Conservation (phyloP, 2,797 vertebrate species). For the Sarcoramphus papa region DNA sequence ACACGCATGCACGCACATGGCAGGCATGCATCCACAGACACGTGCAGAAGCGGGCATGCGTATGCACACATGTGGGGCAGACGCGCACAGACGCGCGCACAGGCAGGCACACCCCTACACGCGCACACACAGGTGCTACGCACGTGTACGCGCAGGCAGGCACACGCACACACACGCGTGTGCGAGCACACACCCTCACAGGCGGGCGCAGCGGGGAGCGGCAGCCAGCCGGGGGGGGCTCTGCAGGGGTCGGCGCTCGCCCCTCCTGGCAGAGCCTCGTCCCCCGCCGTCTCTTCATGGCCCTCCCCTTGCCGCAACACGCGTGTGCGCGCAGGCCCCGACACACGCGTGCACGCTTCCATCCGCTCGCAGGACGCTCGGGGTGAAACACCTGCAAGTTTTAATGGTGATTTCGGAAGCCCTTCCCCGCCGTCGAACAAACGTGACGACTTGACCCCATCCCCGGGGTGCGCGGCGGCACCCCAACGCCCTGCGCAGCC, state of each 20-base stretch:
- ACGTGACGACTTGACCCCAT: accelerated
- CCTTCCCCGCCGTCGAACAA: too few relatives aligned
- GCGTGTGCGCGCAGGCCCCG: neutral
- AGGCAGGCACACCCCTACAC: too few relatives aligned
- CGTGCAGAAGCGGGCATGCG: accelerated
- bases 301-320: neutral
- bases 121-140: neutral
- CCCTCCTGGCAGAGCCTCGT: neutral
- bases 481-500: neutral
- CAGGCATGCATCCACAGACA: too few relatives aligned
- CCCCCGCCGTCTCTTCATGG: accelerated
- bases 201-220: too few relatives aligned
- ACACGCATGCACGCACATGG: too few relatives aligned
- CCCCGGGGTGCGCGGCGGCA: accelerated
- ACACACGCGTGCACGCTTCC: accelerated
- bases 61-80: neutral
- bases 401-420: neutral
- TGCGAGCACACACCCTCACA: accelerated
- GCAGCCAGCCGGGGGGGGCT: neutral
- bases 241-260: neutral
- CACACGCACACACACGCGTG: too few relatives aligned
- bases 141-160: neutral
- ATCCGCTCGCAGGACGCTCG: accelerated
- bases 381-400: neutral
- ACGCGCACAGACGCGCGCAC: accelerated